phyloP scores from a whole-genome alignment of 2,113 vertebrate genomes.

The Pimephales promelas region DNA sequence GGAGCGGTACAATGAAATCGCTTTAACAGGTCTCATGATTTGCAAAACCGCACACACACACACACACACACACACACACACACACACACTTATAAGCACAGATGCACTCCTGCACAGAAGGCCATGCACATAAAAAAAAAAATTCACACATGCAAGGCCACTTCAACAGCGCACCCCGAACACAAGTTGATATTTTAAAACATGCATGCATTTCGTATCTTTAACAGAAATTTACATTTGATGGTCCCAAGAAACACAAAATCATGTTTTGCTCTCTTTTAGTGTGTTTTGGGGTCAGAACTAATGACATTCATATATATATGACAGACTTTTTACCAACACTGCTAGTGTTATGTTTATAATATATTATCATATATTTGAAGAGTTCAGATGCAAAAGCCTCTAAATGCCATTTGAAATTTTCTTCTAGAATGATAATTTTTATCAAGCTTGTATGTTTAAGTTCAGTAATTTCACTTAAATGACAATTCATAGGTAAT shows the following conservation, averaged over 20 bases:
- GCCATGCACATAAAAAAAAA: neutral
- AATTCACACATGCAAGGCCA: neutral
- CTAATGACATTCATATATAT: neutral
- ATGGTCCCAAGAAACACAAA: neutral
- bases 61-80: neutral
- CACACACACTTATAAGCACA: neutral
- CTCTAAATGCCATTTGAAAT: too few relatives aligned
- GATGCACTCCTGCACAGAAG: conserved; percentile 1
- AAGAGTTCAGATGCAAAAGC: too few relatives aligned
- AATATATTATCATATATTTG: too few relatives aligned
- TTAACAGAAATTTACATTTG: neutral
- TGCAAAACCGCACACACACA: neutral
- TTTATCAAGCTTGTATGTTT: too few relatives aligned
- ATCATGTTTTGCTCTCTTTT: neutral
- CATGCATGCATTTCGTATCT: neutral
- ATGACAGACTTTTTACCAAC: neutral
- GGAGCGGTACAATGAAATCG: neutral
- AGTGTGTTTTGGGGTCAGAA: neutral
- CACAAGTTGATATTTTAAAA: neutral
- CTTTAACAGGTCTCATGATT: neutral
- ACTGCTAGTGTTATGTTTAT: too few relatives aligned
- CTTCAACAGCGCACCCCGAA: neutral
- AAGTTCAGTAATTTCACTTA: too few relatives aligned
- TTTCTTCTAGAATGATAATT: too few relatives aligned
- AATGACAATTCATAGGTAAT: too few relatives aligned